Conservation (phyloP, 2,888 invertebrate genomes). For the Resseliella maxima region DNA sequence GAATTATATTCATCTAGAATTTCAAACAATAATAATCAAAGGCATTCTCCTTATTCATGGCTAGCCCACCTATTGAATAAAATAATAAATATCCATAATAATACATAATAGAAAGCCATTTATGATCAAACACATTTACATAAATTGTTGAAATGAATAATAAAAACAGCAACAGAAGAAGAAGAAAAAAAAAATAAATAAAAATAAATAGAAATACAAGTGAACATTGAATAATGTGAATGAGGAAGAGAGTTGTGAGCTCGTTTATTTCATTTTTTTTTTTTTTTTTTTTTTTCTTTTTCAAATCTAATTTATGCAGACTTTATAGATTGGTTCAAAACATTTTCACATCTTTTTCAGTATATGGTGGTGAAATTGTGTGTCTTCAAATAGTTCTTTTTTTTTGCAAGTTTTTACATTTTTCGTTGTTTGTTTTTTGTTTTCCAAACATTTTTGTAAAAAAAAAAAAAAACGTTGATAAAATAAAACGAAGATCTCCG, state of each 20-base stretch:
- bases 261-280: background rate
- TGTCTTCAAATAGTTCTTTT: too few relatives aligned
- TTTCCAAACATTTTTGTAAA: too few relatives aligned
- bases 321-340: background rate
- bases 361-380: too few relatives aligned
- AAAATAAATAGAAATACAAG: background rate
- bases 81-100: conserved; percentile 49
- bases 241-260: conserved; percentile 20
- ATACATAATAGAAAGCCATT: conserved; percentile 30
- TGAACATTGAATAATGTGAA: background rate
- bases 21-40: conserved; percentile 8
- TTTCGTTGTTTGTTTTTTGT: too few relatives aligned
- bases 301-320: background rate
- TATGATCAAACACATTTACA: background rate
- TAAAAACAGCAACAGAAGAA: background rate
- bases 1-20: conserved; percentile 5
- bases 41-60: conserved; percentile 46
- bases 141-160: conserved; percentile 38
- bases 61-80: conserved; percentile 40
- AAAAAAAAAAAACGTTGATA: background rate
- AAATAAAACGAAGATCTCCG: background rate
- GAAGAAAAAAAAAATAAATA: background rate
- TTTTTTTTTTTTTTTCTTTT: background rate
- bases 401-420: too few relatives aligned
- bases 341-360: background rate